Evolutionary conservation across 2,797 vertebrate genomes (phyloP).

Genomic region (Molossus alvarezi): DNA sequence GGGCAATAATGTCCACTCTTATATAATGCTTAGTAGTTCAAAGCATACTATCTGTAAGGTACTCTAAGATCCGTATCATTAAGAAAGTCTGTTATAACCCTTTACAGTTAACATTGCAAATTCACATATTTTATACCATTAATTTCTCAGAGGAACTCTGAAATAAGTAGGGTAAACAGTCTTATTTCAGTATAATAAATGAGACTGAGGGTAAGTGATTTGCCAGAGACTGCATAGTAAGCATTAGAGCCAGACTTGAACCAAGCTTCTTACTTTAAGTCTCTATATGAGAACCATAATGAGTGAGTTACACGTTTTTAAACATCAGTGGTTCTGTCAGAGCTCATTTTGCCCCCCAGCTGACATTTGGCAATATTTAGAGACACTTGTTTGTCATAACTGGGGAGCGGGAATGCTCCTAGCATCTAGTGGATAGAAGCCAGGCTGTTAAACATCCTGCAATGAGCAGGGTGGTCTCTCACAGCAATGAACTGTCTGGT

Average conservation of each 20-base stretch:
- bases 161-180: slow-evolving; percentile 15
- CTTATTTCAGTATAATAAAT: neutral
- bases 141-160: slow-evolving; percentile 52
- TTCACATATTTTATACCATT: neutral
- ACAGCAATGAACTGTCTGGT: neutral
- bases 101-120: slow-evolving; percentile 5
- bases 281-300: neutral
- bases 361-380: neutral
- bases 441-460: neutral
- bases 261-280: slow-evolving; percentile 7
- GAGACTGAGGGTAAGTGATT: neutral
- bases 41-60: slow-evolving; percentile 53
- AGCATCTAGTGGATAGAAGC: neutral
- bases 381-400: neutral
- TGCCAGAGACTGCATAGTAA: slow-evolving; percentile 11
- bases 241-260: slow-evolving; percentile 25
- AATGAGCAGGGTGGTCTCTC: neutral
- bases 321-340: neutral
- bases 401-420: neutral
- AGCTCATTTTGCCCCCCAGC: neutral
- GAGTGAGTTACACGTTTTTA: neutral
- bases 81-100: neutral
- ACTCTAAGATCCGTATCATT: neutral
- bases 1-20: neutral
- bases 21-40: neutral